Base-by-base conservation (phyloP, 2,888 invertebrate genomes). In the Eupelmus urozonus region DNA sequence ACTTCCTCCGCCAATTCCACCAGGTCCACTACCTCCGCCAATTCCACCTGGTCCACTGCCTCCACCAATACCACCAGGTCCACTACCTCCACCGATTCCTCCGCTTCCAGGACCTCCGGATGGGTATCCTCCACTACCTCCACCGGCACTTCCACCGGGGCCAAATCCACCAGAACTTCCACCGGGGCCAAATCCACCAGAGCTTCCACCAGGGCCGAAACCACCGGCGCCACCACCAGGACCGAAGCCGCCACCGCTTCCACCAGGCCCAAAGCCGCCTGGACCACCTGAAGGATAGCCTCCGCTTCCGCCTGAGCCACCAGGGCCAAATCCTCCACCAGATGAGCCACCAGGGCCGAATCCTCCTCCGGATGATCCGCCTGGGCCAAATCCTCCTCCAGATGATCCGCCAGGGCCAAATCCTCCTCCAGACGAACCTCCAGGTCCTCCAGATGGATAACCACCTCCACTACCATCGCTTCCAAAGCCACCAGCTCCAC, bases 41-140 rank as follows among this genome's bases (percentile, higher is more conserved):
- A n/a, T n/a, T n/a, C n/a, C 84, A 42, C 82, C 82, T 75, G 63
- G 59, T 34, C 62, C 57, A 20, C 55, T 42, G 42, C 80, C 81
- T 45, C 78, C 78, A 3, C 87, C 87, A 60, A 88, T 88, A 69
- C 84, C 84, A 53, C 82, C 82, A 20, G 34, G 78, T 81, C 79
- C 42, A 83, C 82, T 11, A 80, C 81, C 34, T 80, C 82, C 45
- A 85, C 85, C 59, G 82, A 78, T 73, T n/a, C 82, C 81, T 72
- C 81, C 82, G 74, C 75, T 76, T 67, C 49, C 79, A 55, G 85
- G 84, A 66, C 82, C n/a, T 85, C 81, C 81, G 0, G 77, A 72
- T 9, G 70, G 70, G 65, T 62, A 29, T 70, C 59, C 11, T 1
- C 71, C 76, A 65, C 20, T 66, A 51, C 77, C 74, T 80, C 82